Evolutionary conservation across 2,888 invertebrate species (phyloP).

Genomic region (Griposia aprilina): DNA sequence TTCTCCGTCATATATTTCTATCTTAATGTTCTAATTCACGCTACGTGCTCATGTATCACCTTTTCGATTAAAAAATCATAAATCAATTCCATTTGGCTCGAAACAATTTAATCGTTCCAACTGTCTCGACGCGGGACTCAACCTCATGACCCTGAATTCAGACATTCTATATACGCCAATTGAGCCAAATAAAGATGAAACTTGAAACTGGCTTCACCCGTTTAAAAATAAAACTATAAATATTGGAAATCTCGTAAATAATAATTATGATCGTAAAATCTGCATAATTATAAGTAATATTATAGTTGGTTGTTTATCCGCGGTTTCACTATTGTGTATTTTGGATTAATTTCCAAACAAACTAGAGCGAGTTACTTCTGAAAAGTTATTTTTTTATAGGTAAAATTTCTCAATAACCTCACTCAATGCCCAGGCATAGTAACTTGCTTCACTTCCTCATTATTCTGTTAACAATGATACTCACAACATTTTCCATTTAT

Average conservation of each 20-base stretch:
- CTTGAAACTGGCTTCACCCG: constrained; percentile 9
- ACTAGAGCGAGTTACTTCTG: background rate
- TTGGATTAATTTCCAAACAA: constrained; percentile 15
- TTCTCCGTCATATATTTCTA: background rate
- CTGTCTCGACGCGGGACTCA: background rate
- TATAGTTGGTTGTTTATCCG: constrained; percentile 20
- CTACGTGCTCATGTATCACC: background rate
- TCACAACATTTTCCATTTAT: background rate
- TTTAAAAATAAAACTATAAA: constrained; percentile 5
- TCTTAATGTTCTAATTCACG: background rate
- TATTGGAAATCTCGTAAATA: constrained; percentile 26
- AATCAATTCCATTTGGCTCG: background rate
- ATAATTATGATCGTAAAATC: constrained; percentile 26
- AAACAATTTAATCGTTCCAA: constrained; percentile 5
- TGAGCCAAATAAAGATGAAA: constrained; percentile 25
- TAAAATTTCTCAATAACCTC: too few relatives aligned
- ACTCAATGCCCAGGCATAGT: background rate
- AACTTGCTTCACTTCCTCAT: background rate
- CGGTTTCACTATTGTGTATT: constrained; percentile 17
- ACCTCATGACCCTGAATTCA: constrained; percentile 31
- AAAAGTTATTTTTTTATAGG: background rate
- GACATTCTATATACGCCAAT: constrained; percentile 4
- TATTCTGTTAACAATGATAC: background rate
- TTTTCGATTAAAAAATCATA: background rate
- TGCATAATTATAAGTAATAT: constrained; percentile 19